phyloP scores from a whole-genome alignment of 1,140 invertebrate species.

The Notospermus geniculatus region DNA sequence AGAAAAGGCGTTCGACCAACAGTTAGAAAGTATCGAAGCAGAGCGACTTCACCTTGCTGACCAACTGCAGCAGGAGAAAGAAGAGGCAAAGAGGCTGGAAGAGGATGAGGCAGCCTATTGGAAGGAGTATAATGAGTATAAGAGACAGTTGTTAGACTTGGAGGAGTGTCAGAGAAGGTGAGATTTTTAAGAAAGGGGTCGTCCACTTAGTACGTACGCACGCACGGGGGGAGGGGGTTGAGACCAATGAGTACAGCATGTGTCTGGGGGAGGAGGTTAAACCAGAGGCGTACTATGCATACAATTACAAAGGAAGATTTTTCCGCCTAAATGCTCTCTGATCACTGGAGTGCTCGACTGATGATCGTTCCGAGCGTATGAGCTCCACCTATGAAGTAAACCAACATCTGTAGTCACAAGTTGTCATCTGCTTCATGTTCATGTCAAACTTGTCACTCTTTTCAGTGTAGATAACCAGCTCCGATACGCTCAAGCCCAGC shows the following conservation, averaged over 20 bases:
- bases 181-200: too few relatives aligned
- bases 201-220: too few relatives aligned
- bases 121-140: constrained; percentile 84
- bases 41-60: constrained; percentile 76
- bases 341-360: too few relatives aligned
- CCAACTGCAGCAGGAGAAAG: constrained; percentile 72
- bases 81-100: constrained; percentile 72
- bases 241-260: too few relatives aligned
- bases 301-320: too few relatives aligned
- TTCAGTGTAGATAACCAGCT: constrained; percentile 86
- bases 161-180: constrained; percentile 88
- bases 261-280: too few relatives aligned
- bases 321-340: too few relatives aligned
- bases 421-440: background rate
- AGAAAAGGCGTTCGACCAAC: constrained; percentile 65
- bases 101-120: constrained; percentile 85
- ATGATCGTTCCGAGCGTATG: too few relatives aligned
- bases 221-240: too few relatives aligned
- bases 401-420: background rate
- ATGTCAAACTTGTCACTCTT: constrained; percentile 6
- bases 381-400: background rate
- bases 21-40: constrained; percentile 73
- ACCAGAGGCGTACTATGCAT: too few relatives aligned
- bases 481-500: constrained; percentile 78
- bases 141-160: constrained; percentile 77